Evolutionary conservation across 1,140 invertebrate species (phyloP), one percentile per base, ranked within the genome.

Genomic region (Proctacanthus coquilletti): DNA sequence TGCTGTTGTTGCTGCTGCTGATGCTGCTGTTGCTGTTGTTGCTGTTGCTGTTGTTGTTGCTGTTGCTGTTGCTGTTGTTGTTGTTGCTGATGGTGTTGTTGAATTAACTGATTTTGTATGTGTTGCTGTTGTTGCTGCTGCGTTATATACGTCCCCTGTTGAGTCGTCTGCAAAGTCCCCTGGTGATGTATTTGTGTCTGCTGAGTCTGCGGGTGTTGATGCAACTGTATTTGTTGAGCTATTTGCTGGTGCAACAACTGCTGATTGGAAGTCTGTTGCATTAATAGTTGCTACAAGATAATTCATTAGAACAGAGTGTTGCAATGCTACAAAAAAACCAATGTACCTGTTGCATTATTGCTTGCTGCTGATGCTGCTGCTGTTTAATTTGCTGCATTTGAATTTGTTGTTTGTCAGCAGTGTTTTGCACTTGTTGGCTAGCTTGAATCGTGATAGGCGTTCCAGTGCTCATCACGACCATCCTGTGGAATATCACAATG

Each of bases 51-150:
- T 5, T 47, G 14, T 17, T 18, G 32, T 34, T 34, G 32, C 18
- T 34, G 32, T 34, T 44, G 54, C 21, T 50, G 57, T 5, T 53
- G 54, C 17, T 56, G 47, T 42, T 56, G 53, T 27, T 62, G 45
- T 43, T 49, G 31, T 38, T 38, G 20, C 17, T 36, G 21, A 3
- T 50, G 41, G 27, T 32, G 32, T 19, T 42, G 39, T 17, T 42
- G 58, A 30, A 51, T 51, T 47, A 58, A 53, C 45, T 56, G 54
- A 37, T 48, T 60, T 46, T 61, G 62, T 42, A 65, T 55, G 60
- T 68, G 66, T 52, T 63, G 45, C 42, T 60, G 57, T 47, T 65
- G 62, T 38, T 56, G 58, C 39, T 62, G 64, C 19, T 62, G 61
- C 21, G 52, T 51, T 30, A 53, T 56, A n/a, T 48, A 49, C 27